phyloP scores from a whole-genome alignment of 2,888 invertebrate species.

The Pammene aurita region DNA sequence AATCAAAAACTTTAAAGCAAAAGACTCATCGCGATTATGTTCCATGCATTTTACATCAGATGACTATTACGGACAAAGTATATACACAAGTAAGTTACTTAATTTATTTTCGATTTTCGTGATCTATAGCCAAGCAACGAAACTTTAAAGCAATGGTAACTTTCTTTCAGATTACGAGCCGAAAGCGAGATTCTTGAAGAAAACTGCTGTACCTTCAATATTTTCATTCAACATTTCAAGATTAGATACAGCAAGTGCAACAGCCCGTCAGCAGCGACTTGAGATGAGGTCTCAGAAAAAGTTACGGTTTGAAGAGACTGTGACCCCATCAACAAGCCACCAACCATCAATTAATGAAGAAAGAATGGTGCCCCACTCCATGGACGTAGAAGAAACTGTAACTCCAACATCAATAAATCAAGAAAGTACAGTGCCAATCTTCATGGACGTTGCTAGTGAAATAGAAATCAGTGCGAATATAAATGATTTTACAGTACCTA shows the following conservation, averaged over 20 bases:
- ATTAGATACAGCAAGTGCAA: slow-evolving; percentile 7
- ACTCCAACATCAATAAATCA: too few relatives aligned
- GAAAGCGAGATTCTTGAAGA: slow-evolving; percentile 20
- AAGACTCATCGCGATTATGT: slow-evolving; percentile 31
- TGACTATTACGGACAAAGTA: too few relatives aligned
- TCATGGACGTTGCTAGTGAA: too few relatives aligned
- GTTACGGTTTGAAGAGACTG: not conserved
- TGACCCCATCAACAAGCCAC: not conserved
- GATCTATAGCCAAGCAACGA: not conserved
- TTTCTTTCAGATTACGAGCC: slow-evolving; percentile 20
- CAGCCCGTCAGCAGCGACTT: slow-evolving; percentile 18
- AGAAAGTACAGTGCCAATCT: too few relatives aligned
- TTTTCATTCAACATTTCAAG: slow-evolving; percentile 6
- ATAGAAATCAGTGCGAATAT: slow-evolving; percentile 4
- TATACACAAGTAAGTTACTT: slow-evolving; percentile 4
- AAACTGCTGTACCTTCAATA: slow-evolving; percentile 23
- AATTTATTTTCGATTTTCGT: not conserved
- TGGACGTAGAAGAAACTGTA: too few relatives aligned
- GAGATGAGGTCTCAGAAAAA: slow-evolving; percentile 17
- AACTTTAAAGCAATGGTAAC: slow-evolving; percentile 6
- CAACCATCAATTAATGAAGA: not conserved
- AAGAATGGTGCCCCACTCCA: not conserved
- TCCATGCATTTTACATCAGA: slow-evolving; percentile 22
- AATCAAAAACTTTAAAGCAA: slow-evolving; percentile 29
- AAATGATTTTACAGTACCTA: not conserved